Evolutionary conservation across 2,797 vertebrate genomes (phyloP), one percentile per base, ranked within the genome.

Genomic region (Emys orbicularis): DNA sequence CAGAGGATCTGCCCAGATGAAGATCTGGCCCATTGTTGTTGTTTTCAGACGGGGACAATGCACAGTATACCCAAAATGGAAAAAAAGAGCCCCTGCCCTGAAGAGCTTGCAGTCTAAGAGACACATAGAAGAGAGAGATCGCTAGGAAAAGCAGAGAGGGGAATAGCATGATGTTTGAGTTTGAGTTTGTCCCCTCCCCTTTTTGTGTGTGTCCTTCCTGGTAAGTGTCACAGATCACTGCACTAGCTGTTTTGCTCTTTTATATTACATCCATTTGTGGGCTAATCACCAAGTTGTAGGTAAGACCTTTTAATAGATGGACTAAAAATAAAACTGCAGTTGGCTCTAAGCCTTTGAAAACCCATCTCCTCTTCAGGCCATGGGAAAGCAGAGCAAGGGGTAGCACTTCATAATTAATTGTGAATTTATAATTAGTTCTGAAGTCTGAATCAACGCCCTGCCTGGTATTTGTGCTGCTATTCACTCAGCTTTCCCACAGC

Each of bases 301-400:
- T 97, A 97, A 98, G 93, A 96, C 95, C 96, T 97, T 97, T 97
- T 88, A 85, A 95, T 94, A 96, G 90, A 97, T 31, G 97, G 98
- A 96, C 97, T 98, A 97, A 98, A 96, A 93, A 97, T 97, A 95
- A 95, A 97, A 94, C 54, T 52, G 92, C 97, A 98, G 98, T 97
- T 86, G 94, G 53, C 93, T 97, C 91, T 92, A 93, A 94, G 96
- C 89, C 96, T 97, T 92, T 95, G 93, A 97, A 95, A 97, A 92
- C 96, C 90, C 80, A 31, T 79, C 86, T 94, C 94, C 93, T 97
- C 84, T 94, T 96, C 93, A 94, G 96, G 90, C 95, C 95, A 87
- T 29, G 21, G 94, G 93, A 96, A 97, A 96, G 61, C 95, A 94
- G 94, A 97, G 79, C 76, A 94, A 97, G 87, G 96, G 95, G 95